Base-by-base conservation (phyloP, 2,797 vertebrate genomes). In the Antennarius maculatus region DNA sequence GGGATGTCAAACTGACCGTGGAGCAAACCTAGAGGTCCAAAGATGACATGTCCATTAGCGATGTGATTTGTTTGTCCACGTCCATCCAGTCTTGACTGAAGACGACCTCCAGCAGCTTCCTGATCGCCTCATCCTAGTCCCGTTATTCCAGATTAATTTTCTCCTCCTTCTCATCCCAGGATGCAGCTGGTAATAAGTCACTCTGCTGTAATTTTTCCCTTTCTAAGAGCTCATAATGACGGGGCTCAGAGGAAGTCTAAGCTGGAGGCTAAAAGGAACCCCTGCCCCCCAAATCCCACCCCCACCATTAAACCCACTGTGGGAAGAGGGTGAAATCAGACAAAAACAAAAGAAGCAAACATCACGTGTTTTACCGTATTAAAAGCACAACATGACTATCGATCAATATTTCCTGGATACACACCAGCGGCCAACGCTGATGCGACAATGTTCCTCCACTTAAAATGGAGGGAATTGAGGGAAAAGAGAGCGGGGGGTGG, bases 121-220 rank as follows among this genome's bases (percentile, higher is more conserved):
- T 59, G 46, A 45, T 80, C 78, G 47, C 74, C 76, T 68, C 2
- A 42, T 74, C 66, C 69, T 58, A 62, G 37, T 45, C 16, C 68
- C 69, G 82, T 74, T 67, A 66, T 61, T 70, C 63, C 61, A 29
- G 45, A 46, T 74, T 69, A 42, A 66, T 73, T 69, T 54, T 61
- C 52, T 37, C 64, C 61, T 67, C 71, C 67, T 76, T 66, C 55
- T 53, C 4, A 13, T 76, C 77, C 66, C 78, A 76, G 62, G 75
- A 77, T 77, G 49, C 59, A 66, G 74, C 81, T 63, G 77, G 79
- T 88, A 91, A 90, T 87, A 85, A 89, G 90, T 85, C 89, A 89
- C 88, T 89, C 86, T 46, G 76, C 81, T 84, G 86, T 91, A 87
- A 89, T 90, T 90, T 34, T 83, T 68, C 79, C 66, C 78, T 85